Conservation (phyloP, 2,113 vertebrate genomes). For the Plecotus auritus region DNA sequence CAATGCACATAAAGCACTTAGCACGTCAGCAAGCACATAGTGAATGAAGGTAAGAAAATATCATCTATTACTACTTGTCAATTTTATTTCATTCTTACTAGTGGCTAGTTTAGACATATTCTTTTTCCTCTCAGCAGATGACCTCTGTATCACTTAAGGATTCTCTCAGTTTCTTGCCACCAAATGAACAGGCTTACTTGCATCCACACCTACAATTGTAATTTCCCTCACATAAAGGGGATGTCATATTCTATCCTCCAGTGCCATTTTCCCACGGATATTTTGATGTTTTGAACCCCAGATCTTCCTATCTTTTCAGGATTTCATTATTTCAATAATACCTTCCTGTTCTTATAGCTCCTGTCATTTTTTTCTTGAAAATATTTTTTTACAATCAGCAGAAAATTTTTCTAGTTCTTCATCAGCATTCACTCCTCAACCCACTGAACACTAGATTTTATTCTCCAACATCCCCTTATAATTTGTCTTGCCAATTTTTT, state of each 20-base stretch:
- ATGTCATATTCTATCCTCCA: background rate
- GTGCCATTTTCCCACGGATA: background rate
- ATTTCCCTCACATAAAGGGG: background rate
- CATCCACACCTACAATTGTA: background rate
- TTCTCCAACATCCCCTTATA: background rate
- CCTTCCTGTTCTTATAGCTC: background rate
- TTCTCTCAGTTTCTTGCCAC: background rate
- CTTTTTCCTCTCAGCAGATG: background rate
- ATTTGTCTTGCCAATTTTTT: background rate
- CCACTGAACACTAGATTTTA: background rate
- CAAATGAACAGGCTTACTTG: background rate
- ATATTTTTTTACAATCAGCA: background rate
- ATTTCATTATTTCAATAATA: background rate
- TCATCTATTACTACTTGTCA: background rate
- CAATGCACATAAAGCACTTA: background rate
- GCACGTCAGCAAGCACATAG: background rate
- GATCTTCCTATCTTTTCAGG: background rate
- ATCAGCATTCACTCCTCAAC: background rate
- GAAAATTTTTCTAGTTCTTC: background rate
- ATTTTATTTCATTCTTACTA: background rate
- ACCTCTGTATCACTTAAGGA: background rate
- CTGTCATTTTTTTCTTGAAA: background rate
- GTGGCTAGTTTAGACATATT: background rate
- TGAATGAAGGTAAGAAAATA: background rate
- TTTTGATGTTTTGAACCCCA: background rate